phyloP scores from a whole-genome alignment of 2,113 vertebrate genomes.

The Geococcyx californianus region DNA sequence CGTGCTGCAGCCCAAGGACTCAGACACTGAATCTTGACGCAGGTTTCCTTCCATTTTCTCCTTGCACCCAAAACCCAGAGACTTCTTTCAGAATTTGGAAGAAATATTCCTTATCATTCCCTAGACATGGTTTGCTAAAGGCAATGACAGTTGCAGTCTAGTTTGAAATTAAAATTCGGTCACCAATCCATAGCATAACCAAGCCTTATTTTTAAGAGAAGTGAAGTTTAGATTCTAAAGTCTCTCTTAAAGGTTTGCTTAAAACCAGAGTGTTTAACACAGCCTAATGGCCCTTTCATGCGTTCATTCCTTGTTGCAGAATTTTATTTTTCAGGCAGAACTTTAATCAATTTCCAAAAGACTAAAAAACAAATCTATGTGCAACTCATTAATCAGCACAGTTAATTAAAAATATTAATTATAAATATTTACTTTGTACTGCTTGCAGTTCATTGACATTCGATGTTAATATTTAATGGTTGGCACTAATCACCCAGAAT shows the following conservation, averaged over 20 bases:
- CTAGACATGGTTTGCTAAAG: neutral
- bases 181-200: neutral
- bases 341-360: neutral
- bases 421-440: neutral
- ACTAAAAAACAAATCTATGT: neutral
- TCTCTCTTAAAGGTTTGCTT: neutral
- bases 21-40: neutral
- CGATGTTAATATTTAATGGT: neutral
- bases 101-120: neutral
- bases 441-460: neutral
- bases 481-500: neutral
- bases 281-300: accelerated
- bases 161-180: neutral
- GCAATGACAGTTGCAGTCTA: neutral
- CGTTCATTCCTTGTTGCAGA: neutral
- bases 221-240: neutral
- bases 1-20: neutral
- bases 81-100: neutral
- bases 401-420: neutral
- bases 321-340: neutral
- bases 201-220: neutral
- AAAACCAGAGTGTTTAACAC: neutral
- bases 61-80: neutral
- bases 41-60: neutral
- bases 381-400: neutral